Evolutionary conservation across 2,888 invertebrate genomes (phyloP), one percentile per base, ranked within the genome.

Genomic region (Drosophila rubida): DNA sequence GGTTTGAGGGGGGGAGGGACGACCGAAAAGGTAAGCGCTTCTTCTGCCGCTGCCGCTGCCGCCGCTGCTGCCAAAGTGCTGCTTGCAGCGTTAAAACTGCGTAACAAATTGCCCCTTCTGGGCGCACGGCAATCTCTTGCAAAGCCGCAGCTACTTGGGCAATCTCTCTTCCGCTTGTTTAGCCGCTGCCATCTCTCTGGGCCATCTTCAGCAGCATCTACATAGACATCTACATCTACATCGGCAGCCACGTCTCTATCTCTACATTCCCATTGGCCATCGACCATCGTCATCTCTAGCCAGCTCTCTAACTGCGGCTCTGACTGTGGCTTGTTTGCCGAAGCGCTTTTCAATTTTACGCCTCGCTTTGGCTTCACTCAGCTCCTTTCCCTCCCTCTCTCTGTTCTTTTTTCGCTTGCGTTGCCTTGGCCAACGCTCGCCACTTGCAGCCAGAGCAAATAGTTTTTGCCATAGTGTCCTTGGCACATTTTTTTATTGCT

Each of bases 401-500:
- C 8, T 32, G 49, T 37, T 53, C 61, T 53, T 11, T 30, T 5
- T 9, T 27, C 6, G 9, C 25, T 51, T 22, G 16, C 25, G 51
- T 13, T 37, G 49, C 49, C 37, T 50, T 53, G 53, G 53, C 53
- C 42, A 58, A 49, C 62, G 61, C 37, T 55, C 13, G 48, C 53
- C 54, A 46, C 44, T 54, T 60, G 41, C 61, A 37, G 65, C 62
- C 69, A 55, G 66, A 69, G 80, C 75, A 87, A 87, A 83, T 72
- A 84, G 78, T 79, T 83, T 84, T 76, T 81, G 72, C 83, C 67
- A 69, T 71, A 65, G 68, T 89, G 89, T 89, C 89, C 89, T 89
- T 89, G 89, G 89, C 89, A 89, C 75, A 88, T 87, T 87, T 86
- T 86, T 64, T 64, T 61, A 37, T 48, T 30, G 19, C 32, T 14